Conservation (phyloP, 1,140 invertebrate species). For the Habropoda laboriosa region DNA sequence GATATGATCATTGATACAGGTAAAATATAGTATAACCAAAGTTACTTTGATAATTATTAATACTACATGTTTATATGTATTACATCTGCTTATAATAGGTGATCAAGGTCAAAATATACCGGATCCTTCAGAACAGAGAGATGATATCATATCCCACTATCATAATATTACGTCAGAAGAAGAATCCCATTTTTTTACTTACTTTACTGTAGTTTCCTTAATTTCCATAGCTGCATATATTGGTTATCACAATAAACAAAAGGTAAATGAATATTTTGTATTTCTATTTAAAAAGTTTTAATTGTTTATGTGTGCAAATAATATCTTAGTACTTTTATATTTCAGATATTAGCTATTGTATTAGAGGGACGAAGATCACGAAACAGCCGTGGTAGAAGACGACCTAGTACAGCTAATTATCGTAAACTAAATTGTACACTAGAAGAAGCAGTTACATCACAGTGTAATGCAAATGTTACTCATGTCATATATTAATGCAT, state of each 20-base stretch:
- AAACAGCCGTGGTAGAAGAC: slow-evolving; percentile 78
- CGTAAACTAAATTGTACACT: slow-evolving; percentile 85
- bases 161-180: slow-evolving; percentile 65
- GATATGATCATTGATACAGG: slow-evolving; percentile 6
- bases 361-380: slow-evolving; percentile 83
- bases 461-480: slow-evolving; percentile 79
- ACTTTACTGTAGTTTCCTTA: slow-evolving; percentile 84
- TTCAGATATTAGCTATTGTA: slow-evolving; percentile 83
- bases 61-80: not conserved
- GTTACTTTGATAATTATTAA: not conserved
- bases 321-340: slow-evolving; percentile 37
- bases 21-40: slow-evolving; percentile 16
- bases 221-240: slow-evolving; percentile 84
- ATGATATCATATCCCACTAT: slow-evolving; percentile 33
- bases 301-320: not conserved
- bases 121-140: slow-evolving; percentile 22
- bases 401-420: slow-evolving; percentile 84
- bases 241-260: slow-evolving; percentile 87
- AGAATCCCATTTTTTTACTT: slow-evolving; percentile 85
- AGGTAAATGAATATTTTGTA: slow-evolving; percentile 78
- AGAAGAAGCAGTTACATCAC: slow-evolving; percentile 85
- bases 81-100: slow-evolving; percentile 8
- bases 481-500: slow-evolving; percentile 80
- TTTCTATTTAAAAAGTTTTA: not conserved
- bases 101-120: slow-evolving; percentile 32